These are phyloP conservation scores for Helleia helle DNA, from an alignment of 2,888 invertebrate species.

Conservation along the genomic window DNA sequence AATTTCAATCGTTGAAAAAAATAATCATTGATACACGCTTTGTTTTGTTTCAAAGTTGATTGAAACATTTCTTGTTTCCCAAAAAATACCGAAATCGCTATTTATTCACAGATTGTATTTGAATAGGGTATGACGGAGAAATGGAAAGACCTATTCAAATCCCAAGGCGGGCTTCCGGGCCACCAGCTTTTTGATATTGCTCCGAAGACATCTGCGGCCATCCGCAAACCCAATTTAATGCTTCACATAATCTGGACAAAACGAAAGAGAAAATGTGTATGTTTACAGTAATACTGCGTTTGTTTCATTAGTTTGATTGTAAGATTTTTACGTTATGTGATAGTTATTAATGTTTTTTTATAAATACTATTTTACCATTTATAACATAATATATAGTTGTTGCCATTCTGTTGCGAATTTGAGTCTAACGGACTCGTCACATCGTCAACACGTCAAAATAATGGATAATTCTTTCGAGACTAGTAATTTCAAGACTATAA, in stretches of 20 bases:
- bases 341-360: no score
- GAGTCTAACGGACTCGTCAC: no score
- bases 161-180: constrained; percentile 12
- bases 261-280: constrained; percentile 13
- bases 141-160: constrained; percentile 16
- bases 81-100: background rate
- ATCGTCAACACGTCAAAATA: no score
- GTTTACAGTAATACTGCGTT: background rate
- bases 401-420: no score
- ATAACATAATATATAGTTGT: no score
- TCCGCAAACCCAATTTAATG: constrained; percentile 60
- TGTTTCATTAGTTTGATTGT: no score
- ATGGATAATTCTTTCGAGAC: no score
- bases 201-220: constrained; percentile 54
- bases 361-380: no score
- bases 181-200: constrained; percentile 30
- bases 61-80: background rate
- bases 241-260: constrained; percentile 54
- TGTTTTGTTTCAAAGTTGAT: background rate
- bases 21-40: no score
- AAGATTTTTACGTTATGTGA: no score
- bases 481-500: no score
- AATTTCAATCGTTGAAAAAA: no score
- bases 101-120: constrained; percentile 10
- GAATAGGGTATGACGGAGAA: constrained; percentile 8